Base-by-base conservation (phyloP, 2,113 vertebrate genomes). In the Clarias macrocephalus region DNA sequence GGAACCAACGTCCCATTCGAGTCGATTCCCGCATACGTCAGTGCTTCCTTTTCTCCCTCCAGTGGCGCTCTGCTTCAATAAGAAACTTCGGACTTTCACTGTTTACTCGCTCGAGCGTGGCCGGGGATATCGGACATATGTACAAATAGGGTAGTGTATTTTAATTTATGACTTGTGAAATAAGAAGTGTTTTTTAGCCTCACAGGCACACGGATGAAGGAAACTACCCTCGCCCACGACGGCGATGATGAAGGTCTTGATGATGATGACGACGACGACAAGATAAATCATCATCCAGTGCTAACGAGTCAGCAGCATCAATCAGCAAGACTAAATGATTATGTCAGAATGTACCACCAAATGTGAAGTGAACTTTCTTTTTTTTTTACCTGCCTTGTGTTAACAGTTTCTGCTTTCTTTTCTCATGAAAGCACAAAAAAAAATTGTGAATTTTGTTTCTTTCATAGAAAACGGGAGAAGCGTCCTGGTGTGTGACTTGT, bases 341-440 rank as follows among this genome's bases (percentile, higher is more conserved):
- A 56, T 18, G 81, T 89, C 86, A 93, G 94, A 95, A 95, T 95
- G 94, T 94, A 94, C 91, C 90, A 92, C 90, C 93, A 88, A 95
- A 95, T 95, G 95, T 96, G 94, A 95, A 95, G 88, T 91, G 89
- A 93, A 89, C 63, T 88, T 80, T 86, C 85, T 91, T 91, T 92
- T 86, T 86, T 63, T 87, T 59, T 57, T 57, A 28, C 21, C 81
- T 90, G 83, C 83, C 18, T 60, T 87, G 2, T 90, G 8, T 89
- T 84, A 73, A 73, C 85, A 9, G 56, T 77, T 80, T 85, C 42
- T 42, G 48, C n/a, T 79, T 79, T 79, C n/a, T 56, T 77, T 56
- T 56, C 48, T 25, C 42, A 3, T 15, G 73, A 76, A 80, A 80
- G 77, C 77, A 80, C 77, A 80, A 80, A 60, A 48, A 48, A 37